Conservation (phyloP, 1,140 invertebrate genomes). For the Caenorhabditis elegans region WBcel235 BX284603.4:3928501-3929000, state of each 20-base stretch:
- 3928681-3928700: background rate
- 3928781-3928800: too few species aligned
- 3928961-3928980: constrained; percentile 3
- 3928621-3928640: background rate
- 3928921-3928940: background rate
- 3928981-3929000: background rate
- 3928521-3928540: background rate
- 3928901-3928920: background rate
- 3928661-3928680: background rate
- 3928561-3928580: background rate
- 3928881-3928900: too few species aligned
- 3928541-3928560: background rate
- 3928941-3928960: background rate
- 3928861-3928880: background rate
- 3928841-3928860: background rate
- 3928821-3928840: background rate
- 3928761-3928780: background rate
- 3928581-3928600: background rate
- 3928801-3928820: background rate
- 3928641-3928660: background rate
- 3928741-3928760: background rate
- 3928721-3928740: background rate
- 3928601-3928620: background rate
- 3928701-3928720: background rate
- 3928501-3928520: constrained; percentile 2